phyloP scores from a whole-genome alignment of 2,888 invertebrate genomes.

The Sisyra terminalis region DNA sequence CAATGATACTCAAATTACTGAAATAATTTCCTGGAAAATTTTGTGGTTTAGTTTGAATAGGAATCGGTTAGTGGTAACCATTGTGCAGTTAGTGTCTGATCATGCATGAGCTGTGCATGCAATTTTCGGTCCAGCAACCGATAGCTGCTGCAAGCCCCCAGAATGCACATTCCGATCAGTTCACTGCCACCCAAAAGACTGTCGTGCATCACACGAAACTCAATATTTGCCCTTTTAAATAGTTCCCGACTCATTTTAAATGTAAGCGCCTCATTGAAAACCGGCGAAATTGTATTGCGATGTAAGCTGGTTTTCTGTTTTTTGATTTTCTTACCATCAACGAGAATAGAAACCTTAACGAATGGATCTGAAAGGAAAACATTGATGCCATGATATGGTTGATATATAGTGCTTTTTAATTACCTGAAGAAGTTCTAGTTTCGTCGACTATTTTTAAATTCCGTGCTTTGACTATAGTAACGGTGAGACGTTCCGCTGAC shows the following conservation, averaged over 20 bases:
- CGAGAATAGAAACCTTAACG: conserved; percentile 30
- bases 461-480: conserved; percentile 37
- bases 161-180: conserved; percentile 32
- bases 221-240: conserved; percentile 35
- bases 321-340: conserved; percentile 29
- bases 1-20: no score
- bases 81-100: conserved; percentile 38
- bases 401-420: conserved; percentile 1
- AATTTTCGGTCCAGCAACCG: conserved; percentile 31
- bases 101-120: conserved; percentile 36
- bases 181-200: conserved; percentile 41
- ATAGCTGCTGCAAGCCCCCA: conserved; percentile 30
- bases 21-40: no score
- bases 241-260: conserved; percentile 33
- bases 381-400: no score
- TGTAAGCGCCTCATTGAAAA: conserved; percentile 34
- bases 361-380: conserved; percentile 27
- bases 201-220: conserved; percentile 42
- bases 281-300: conserved; percentile 29
- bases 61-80: conserved; percentile 37
- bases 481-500: conserved; percentile 37
- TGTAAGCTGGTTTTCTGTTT: conserved; percentile 32
- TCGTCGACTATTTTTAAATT: conserved; percentile 30
- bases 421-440: conserved; percentile 25
- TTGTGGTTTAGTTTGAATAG: conserved; percentile 5